Evolutionary conservation across 2,888 invertebrate species (phyloP).

Genomic region (Eupelmus urozonus): DNA sequence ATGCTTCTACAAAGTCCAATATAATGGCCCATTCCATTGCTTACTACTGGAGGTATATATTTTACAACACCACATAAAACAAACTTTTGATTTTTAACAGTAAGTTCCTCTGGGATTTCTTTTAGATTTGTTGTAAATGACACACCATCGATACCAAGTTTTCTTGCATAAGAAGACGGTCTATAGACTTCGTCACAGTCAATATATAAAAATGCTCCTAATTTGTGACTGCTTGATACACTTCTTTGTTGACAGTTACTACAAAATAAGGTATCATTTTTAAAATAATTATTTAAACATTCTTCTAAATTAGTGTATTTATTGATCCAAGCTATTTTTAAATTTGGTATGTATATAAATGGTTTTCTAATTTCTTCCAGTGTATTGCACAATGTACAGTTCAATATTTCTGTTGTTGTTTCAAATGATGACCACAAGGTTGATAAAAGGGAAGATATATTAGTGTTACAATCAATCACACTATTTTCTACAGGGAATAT

Average conservation of each 20-base stretch:
- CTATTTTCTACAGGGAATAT: background rate
- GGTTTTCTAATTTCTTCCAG: background rate
- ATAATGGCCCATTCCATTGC: conserved; percentile 23
- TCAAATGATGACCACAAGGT: background rate
- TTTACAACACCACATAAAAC: conserved; percentile 19
- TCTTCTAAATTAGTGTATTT: background rate
- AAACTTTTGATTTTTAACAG: conserved; percentile 3
- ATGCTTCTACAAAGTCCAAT: conserved; percentile 1
- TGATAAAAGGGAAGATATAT: background rate
- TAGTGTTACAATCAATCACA: background rate
- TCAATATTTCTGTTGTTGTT: background rate
- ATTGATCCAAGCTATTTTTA: background rate
- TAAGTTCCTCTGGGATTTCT: background rate
- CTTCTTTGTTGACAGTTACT: background rate
- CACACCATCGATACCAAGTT: conserved; percentile 6
- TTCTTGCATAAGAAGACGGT: conserved; percentile 13
- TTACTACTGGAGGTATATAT: background rate
- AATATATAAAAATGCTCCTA: conserved; percentile 10
- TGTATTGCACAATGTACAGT: background rate
- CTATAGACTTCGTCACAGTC: conserved; percentile 12
- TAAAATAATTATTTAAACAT: conserved; percentile 9
- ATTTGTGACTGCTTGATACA: conserved; percentile 2
- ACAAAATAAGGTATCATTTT: background rate
- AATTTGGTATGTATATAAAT: background rate
- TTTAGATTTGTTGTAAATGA: conserved; percentile 21